Base-by-base conservation (phyloP, 1,140 invertebrate genomes). In the Drosophila dunni region DNA sequence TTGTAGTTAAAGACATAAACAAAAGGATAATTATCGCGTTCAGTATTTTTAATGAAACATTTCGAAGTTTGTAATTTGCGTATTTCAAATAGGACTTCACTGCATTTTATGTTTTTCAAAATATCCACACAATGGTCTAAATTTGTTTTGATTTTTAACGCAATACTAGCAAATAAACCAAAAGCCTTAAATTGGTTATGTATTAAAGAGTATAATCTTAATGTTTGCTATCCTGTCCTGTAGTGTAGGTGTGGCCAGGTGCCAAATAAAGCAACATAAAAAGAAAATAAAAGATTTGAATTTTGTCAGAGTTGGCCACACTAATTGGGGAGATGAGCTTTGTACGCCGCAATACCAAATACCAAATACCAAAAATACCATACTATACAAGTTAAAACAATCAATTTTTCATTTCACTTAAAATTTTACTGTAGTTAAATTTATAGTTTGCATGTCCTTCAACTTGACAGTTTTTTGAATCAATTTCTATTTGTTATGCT, bases 21-120 rank as follows among this genome's bases (percentile, higher is more conserved):
- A 20, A 51, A 50, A 17, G 9, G 11, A 60, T 53, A 38, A 40
- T 20, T 40, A 60, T 48, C 20, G 15, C 40, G 61, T 62, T 62
- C 17, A 17, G 9, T 65, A 20, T 65, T 45, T 48, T 61, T 1
- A 44, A 56, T 60, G 4, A 45, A 62, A 15, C 24, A 50, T 38
- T 33, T 10, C 46, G 33, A 36, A 60, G 5, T 40, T 29, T 57
- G 15, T 24, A 15, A 5, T 7, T 40, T 48, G 15, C 17, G 17
- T 29, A 45, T 56, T 48, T 45, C 48, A 54, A 54, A 33, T 7
- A 36, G 68, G 65, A 36, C 45, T 15, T 60, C 34, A 36, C 13
- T 66, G 13, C 40, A 67, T 62, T 69, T 73, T 84, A 83, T 83
- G 81, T 84, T 84, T 80, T 84, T 84, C 76, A 84, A 83, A 80